Evolutionary conservation across 2,888 invertebrate genomes (phyloP).

Genomic region (Watsonalla cultraria): DNA sequence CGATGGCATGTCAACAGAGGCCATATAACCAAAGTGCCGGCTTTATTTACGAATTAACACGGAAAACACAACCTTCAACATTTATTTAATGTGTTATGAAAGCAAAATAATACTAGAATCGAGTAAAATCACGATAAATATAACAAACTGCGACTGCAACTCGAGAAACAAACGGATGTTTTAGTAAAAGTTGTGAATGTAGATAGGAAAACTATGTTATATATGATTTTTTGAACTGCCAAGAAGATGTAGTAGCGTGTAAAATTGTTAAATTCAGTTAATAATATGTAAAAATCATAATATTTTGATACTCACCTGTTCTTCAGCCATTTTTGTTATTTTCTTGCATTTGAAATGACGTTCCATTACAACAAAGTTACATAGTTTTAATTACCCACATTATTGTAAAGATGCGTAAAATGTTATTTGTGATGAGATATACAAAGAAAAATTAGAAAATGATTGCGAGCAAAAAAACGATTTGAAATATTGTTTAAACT

Average conservation of each 20-base stretch:
- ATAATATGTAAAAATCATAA: constrained; percentile 50
- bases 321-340: constrained; percentile 86
- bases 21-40: constrained; percentile 67
- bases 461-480: too few relatives aligned
- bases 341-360: constrained; percentile 70
- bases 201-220: not conserved
- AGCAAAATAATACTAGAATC: too few relatives aligned
- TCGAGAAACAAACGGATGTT: not conserved
- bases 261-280: constrained; percentile 48
- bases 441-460: too few relatives aligned
- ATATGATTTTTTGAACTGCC: not conserved
- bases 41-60: constrained; percentile 14
- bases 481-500: too few relatives aligned
- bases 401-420: too few relatives aligned
- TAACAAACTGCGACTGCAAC: constrained; percentile 4
- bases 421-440: too few relatives aligned
- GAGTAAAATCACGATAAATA: constrained; percentile 5
- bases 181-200: not conserved
- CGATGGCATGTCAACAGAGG: constrained; percentile 45
- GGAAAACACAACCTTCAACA: not conserved
- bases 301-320: constrained; percentile 84
- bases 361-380: constrained; percentile 32
- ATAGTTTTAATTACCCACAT: too few relatives aligned
- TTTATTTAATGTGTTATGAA: not conserved
- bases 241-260: not conserved